These are phyloP conservation scores for Tyto alba DNA, from an alignment of 2,113 vertebrate genomes.

Conservation along the genomic window DNA sequence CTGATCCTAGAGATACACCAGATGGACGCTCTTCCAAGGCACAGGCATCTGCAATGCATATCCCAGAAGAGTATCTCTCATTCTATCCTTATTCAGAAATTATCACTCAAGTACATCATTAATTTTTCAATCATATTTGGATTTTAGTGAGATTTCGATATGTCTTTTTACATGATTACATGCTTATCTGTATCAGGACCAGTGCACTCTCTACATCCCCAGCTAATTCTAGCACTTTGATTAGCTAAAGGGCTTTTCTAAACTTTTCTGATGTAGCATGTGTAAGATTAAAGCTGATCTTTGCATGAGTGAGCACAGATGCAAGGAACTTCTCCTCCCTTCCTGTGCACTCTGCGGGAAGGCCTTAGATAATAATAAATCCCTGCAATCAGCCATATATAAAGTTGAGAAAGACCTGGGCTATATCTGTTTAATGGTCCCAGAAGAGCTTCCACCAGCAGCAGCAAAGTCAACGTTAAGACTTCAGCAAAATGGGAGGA, in stretches of 20 bases:
- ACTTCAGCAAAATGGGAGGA: not conserved
- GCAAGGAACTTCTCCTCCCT: slow-evolving; percentile 37
- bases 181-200: not conserved
- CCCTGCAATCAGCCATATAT: not conserved
- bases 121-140: not conserved
- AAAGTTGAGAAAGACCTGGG: not conserved
- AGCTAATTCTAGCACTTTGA: not conserved
- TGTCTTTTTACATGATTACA: not conserved
- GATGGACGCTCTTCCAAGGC: slow-evolving; percentile 6
- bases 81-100: not conserved
- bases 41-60: not conserved
- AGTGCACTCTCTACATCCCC: rapidly evolving
- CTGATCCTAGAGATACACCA: slow-evolving; percentile 24
- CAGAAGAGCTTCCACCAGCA: not conserved
- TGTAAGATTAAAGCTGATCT: not conserved
- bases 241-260: not conserved
- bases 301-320: not conserved
- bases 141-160: not conserved
- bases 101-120: not conserved
- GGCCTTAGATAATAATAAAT: slow-evolving; percentile 7
- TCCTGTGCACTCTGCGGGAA: not conserved
- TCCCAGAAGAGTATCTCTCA: not conserved
- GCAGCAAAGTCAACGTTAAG: not conserved
- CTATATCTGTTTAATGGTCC: not conserved
- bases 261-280: not conserved